Conservation (phyloP, 1,140 invertebrate species). For the Bombyx mori region DNA sequence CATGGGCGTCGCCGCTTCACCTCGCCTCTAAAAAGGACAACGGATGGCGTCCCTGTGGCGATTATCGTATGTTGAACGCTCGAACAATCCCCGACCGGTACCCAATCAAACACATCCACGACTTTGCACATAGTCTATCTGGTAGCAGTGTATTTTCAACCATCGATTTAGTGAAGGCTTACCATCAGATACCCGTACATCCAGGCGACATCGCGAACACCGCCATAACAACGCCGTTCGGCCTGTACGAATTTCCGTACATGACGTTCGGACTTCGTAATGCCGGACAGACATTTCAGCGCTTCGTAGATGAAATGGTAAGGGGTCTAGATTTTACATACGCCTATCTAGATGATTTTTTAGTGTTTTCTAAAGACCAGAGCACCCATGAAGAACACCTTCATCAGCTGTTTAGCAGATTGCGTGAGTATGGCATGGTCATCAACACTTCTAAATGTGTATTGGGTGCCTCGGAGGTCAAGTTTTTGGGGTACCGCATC, state of each 20-base stretch:
- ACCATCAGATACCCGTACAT: neutral
- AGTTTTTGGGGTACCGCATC: too few species aligned
- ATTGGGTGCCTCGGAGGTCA: too few species aligned
- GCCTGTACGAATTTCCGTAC: neutral
- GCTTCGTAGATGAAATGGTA: neutral
- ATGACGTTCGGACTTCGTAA: neutral
- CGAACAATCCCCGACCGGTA: neutral
- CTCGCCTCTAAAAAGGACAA: neutral
- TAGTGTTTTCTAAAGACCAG: too few species aligned
- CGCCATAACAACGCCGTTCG: neutral
- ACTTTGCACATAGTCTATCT: neutral
- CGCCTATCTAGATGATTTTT: neutral
- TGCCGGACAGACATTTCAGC: conserved; percentile 4
- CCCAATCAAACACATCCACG: neutral
- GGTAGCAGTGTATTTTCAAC: neutral
- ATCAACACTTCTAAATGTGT: too few species aligned
- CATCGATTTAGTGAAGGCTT: neutral
- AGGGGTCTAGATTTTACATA: neutral
- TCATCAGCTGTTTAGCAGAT: too few species aligned
- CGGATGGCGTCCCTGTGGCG: neutral
- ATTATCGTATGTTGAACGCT: conserved; percentile 1
- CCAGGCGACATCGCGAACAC: neutral
- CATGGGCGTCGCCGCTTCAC: neutral
- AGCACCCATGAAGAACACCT: too few species aligned
- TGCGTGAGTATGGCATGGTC: too few species aligned